These are phyloP conservation scores for Eufriesea mexicana DNA, from an alignment of 1,140 invertebrate species.

Conservation along the genomic window DNA sequence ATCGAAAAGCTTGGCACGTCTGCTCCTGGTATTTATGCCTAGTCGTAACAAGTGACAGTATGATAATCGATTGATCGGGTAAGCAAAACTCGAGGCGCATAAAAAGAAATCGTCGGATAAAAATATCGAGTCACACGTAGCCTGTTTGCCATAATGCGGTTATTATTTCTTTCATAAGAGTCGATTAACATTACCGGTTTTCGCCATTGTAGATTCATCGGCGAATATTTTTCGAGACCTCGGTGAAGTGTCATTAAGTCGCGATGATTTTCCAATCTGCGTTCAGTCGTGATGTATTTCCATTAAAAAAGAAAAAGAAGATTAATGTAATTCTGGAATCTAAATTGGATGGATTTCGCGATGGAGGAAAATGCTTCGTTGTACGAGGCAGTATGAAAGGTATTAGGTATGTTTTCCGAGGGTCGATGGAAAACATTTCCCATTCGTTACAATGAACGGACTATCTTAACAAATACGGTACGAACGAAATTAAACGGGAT, in stretches of 20 bases:
- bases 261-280: not conserved
- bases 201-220: not conserved
- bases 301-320: no score
- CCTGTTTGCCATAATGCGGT: not conserved
- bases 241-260: not conserved
- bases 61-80: not conserved
- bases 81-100: not conserved
- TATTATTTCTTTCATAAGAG: constrained; percentile 26
- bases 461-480: not conserved
- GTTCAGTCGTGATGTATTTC: no score
- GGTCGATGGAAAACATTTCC: not conserved
- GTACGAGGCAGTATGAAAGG: not conserved
- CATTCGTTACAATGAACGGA: not conserved
- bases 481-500: not conserved
- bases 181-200: constrained; percentile 39
- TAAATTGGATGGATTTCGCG: no score
- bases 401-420: no score
- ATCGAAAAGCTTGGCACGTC: no score
- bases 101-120: not conserved
- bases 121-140: not conserved
- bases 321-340: not conserved
- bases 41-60: not conserved
- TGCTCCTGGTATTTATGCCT: no score
- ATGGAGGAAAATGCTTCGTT: not conserved
- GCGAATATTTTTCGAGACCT: constrained; percentile 13